Conservation (phyloP, 2,113 vertebrate genomes). For the Bothrops jararaca region DNA sequence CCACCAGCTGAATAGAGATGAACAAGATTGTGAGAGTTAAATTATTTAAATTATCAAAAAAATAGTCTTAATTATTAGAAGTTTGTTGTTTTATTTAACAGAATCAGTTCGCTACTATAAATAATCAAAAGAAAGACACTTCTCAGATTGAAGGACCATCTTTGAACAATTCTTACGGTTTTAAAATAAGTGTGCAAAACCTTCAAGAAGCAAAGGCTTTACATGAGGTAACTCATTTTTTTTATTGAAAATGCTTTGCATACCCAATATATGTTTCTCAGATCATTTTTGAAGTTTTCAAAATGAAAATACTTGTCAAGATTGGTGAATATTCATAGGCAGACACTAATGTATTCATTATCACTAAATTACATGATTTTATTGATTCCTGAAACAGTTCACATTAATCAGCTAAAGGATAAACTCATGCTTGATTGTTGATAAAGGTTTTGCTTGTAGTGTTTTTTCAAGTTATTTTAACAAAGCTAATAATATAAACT, state of each 20-base stretch:
- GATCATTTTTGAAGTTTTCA: not conserved
- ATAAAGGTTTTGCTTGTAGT: not conserved
- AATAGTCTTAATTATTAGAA: not conserved
- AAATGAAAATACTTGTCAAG: not conserved
- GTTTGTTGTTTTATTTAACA: constrained; percentile 49
- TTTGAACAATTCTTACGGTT: constrained; percentile 92
- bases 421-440: not conserved
- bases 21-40: not conserved
- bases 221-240: constrained; percentile 82
- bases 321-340: not conserved
- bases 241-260: not conserved
- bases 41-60: not conserved
- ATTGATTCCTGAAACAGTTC: not conserved
- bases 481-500: constrained; percentile 10
- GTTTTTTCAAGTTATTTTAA: not conserved
- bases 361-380: not conserved
- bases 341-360: not conserved
- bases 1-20: not conserved
- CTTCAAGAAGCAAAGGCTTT: constrained; percentile 94
- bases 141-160: constrained; percentile 95
- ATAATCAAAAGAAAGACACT: constrained; percentile 82
- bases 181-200: constrained; percentile 95
- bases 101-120: constrained; percentile 88
- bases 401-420: not conserved
- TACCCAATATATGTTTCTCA: constrained; percentile 3